Evolutionary conservation across 2,797 vertebrate species (phyloP), one percentile per base, ranked within the genome.

Genomic region (Sciurus carolinensis): DNA sequence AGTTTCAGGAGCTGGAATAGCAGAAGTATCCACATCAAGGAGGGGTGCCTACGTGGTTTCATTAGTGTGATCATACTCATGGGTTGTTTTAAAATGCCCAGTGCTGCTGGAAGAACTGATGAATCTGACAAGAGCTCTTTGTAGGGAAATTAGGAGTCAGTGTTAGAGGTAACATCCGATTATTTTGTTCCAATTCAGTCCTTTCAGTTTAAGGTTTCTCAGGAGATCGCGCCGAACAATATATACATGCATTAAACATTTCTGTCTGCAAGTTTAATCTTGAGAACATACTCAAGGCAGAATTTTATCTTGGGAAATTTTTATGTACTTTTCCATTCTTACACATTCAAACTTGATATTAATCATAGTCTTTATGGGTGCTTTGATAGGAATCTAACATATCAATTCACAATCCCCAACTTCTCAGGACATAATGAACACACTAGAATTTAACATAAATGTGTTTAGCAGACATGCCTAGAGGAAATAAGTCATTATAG

Each of bases 311-410:
- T 92, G 79, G 33, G 30, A 86, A 85, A 88, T 85, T 9, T 69
- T 93, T 72, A 80, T 93, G 59, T 8, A 75, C 57, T 59, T 59
- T 59, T 59, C 57, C 33, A 36, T 33, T 85, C 85, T 87, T 57
- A 94, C 86, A n/a, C 15, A 91, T 80, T 75, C 30, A 90, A 73
- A 86, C 14, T 72, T 81, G 47, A 54, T 84, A 42, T 77, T 44
- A 89, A 28, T 91, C n/a, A 88, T 62, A 66, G 20, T 77, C 20
- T 84, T 95, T 93, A 39, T 93, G n/a, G 50, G 77, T 92, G n/a
- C 95, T 97, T 96, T 94, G 28, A 50, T 97, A 85, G 52, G 44
- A 97, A 72, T 82, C 20, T 52, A 87, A 66, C 67, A 95, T 97
- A 67, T 83, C 57, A 87, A 93, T 81, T 90, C 30, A 66, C 50